Evolutionary conservation across 2,797 vertebrate genomes (phyloP), one percentile per base, ranked within the genome.

Genomic region (Oreochromis mossambicus): DNA sequence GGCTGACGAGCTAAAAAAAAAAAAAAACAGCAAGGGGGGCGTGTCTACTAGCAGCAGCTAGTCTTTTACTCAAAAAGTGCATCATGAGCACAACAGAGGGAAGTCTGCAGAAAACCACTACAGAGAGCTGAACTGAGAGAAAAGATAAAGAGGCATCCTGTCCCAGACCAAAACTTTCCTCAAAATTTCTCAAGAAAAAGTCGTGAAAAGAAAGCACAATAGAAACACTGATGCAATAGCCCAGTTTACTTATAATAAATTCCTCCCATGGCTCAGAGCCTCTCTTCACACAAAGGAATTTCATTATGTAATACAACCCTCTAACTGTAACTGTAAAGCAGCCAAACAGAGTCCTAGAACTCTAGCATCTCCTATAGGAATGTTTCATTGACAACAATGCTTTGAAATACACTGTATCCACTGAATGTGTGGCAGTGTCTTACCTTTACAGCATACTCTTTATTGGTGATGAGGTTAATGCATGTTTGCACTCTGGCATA

Each of bases 371-470:
- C 34, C 2, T 29, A 12, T 78, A 61, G 77, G 41, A 55, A 84
- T 1, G 19, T 8, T 24, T 51, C 56, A 73, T 55, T 9, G 2
- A 41, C 17, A 4, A 50, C 84, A 86, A 24, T 87, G 17, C 24
- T 68, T 80, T 73, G 11, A 84, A 78, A 76, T 8, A 29, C 4
- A 78, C 14, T 29, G 61, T 34, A 13, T 61, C 56, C 3, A 79
- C 58, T 2, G 78, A 5, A 17, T 43, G 36, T 38, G 1, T 36
- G 13, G 12, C 5, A 54, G 12, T 15, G 17, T 66, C 82, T 89
- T 95, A 99, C 99, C 97, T 99, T 99, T 81, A 99, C 99, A 0
- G 99, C 98, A 3, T 99, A 99, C 92, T 99, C 99, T 92, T 99
- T 99, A 91, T 98, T 99, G 90, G 98, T 99, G 93, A 99, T 98